These are phyloP conservation scores for Emydura subglobosa DNA, from an alignment of 2,113 vertebrate genomes.

Conservation along the genomic window DNA sequence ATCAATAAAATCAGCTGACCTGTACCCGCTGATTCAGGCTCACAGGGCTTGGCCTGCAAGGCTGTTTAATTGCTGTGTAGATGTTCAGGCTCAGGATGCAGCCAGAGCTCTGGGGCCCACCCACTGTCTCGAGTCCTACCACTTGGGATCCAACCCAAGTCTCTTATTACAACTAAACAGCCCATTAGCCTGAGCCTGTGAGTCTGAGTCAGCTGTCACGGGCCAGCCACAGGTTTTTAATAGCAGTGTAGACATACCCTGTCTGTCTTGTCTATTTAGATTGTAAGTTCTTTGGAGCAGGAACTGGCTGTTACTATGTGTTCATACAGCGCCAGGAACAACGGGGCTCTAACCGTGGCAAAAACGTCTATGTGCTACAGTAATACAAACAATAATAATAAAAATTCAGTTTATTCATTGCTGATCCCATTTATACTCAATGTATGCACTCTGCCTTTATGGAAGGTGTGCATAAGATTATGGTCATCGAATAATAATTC, in stretches of 20 bases:
- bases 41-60: too few relatives aligned
- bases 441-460: too few relatives aligned
- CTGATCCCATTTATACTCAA: background rate
- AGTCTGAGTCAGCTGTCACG: too few relatives aligned
- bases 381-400: background rate
- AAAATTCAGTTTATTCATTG: background rate
- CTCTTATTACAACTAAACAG: too few relatives aligned
- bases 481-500: rapidly evolving
- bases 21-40: too few relatives aligned
- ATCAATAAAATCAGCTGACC: background rate
- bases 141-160: too few relatives aligned
- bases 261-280: background rate
- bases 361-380: background rate
- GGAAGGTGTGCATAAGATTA: background rate
- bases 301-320: background rate
- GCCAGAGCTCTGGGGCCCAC: too few relatives aligned
- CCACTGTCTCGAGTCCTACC: too few relatives aligned
- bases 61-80: background rate
- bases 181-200: too few relatives aligned
- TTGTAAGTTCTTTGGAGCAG: background rate
- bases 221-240: too few relatives aligned
- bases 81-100: background rate
- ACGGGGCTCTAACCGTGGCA: background rate
- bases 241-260: background rate
- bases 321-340: background rate